Evolutionary conservation across 2,888 invertebrate genomes (phyloP).

Genomic region (Heliothis peltigera): DNA sequence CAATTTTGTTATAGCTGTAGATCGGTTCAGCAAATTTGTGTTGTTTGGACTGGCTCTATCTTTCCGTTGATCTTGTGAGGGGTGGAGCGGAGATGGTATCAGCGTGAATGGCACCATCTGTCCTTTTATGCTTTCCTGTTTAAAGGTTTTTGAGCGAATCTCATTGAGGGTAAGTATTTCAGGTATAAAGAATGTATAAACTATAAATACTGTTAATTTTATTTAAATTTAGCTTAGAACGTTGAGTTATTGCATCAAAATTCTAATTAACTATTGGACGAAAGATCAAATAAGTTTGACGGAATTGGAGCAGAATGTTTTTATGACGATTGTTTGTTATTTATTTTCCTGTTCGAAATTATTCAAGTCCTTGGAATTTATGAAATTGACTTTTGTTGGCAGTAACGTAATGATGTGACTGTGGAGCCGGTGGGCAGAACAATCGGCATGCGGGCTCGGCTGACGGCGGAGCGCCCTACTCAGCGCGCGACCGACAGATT

Average conservation of each 20-base stretch:
- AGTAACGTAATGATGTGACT: conserved; percentile 5
- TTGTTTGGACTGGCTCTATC: conserved; percentile 8
- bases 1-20: conserved; percentile 9
- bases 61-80: conserved; percentile 22
- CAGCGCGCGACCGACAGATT: conserved; percentile 70
- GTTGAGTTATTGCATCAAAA: neutral
- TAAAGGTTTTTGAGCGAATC: conserved; percentile 8
- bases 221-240: neutral
- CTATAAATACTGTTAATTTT: neutral
- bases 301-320: neutral
- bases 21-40: conserved; percentile 7
- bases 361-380: neutral
- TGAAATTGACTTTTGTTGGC: conserved; percentile 5
- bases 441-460: conserved; percentile 37
- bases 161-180: neutral
- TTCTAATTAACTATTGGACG: neutral
- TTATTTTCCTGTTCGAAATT: neutral
- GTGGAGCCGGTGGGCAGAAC: conserved; percentile 18
- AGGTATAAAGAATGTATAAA: neutral
- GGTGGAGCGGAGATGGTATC: conserved; percentile 12
- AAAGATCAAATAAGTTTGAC: neutral
- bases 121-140: conserved; percentile 1
- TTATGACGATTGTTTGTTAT: conserved; percentile 5
- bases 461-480: conserved; percentile 30
- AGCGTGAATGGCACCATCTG: neutral